phyloP scores from a whole-genome alignment of 2,113 vertebrate species.

The Ceyx cyanopectus region DNA sequence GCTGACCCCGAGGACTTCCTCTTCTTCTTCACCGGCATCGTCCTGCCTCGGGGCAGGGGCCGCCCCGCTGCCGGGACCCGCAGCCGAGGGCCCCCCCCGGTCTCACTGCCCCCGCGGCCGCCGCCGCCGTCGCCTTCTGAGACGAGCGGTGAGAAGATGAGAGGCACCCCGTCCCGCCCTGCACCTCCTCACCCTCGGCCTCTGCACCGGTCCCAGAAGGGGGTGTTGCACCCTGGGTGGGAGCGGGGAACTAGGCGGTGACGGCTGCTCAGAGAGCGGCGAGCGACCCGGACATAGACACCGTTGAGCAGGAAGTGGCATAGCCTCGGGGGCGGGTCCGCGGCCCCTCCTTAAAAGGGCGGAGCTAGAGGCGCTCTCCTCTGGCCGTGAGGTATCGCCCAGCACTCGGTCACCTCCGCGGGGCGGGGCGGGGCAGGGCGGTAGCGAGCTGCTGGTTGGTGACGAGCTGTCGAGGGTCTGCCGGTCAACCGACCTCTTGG shows the following conservation, averaged over 20 bases:
- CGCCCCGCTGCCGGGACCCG: constrained; percentile 34
- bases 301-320: constrained; percentile 44
- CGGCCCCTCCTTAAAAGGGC: background rate
- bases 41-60: constrained; percentile 61
- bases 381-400: too few relatives aligned
- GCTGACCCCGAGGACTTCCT: constrained; percentile 84
- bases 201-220: background rate
- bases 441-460: too few relatives aligned
- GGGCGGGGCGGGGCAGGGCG: too few relatives aligned
- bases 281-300: constrained; percentile 30
- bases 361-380: background rate
- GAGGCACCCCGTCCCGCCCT: background rate
- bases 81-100: background rate
- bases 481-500: background rate
- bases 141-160: background rate
- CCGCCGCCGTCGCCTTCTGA: background rate
- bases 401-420: too few relatives aligned
- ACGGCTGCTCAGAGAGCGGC: background rate
- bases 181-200: background rate
- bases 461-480: background rate
- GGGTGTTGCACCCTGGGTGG: background rate
- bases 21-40: constrained; percentile 95
- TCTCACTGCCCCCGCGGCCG: background rate
- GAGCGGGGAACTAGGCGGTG: background rate
- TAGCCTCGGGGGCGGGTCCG: background rate